A percentile compares a stretch with the other conserved stretches of the same genome.
phyloP scores from a whole-genome alignment of 2,113 vertebrate genomes.

The Butorides virescens region DNA sequence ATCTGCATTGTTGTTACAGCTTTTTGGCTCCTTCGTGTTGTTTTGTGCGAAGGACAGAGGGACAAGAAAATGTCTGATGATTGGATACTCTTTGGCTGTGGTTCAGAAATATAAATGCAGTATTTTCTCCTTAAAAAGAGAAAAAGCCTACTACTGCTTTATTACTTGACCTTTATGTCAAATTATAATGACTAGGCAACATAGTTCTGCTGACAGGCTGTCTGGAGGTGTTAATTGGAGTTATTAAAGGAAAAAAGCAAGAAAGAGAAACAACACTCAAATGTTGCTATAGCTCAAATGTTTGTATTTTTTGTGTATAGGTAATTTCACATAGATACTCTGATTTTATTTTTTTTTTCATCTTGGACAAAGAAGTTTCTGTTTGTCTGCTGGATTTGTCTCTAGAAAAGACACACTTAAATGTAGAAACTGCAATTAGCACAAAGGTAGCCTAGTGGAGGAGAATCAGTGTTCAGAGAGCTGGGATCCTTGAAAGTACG shows the following conservation, averaged over 20 bases:
- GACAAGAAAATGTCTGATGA: neutral
- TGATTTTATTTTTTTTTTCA: neutral
- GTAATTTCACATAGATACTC: neutral
- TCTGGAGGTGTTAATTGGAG: neutral
- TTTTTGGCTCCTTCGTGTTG: neutral
- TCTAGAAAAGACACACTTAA: neutral
- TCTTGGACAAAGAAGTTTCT: neutral
- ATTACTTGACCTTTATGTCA: neutral
- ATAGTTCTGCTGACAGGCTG: neutral
- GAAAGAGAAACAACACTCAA: neutral
- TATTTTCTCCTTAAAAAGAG: neutral
- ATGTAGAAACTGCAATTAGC: neutral
- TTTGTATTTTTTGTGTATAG: neutral
- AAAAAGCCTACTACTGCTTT: neutral
- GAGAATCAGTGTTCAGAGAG: neutral
- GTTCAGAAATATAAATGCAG: conserved; percentile 5
- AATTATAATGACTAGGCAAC: neutral
- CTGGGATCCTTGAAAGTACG: neutral
- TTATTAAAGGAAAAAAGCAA: neutral
- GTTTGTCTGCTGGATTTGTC: neutral
- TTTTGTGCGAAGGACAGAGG: neutral
- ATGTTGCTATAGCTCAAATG: neutral
- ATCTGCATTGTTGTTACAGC: neutral
- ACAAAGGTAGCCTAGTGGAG: neutral
- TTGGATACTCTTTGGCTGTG: neutral